Evolutionary conservation across 1,140 invertebrate species (phyloP), one percentile per base, ranked within the genome.

Genomic region (Centruroides vittatus): DNA sequence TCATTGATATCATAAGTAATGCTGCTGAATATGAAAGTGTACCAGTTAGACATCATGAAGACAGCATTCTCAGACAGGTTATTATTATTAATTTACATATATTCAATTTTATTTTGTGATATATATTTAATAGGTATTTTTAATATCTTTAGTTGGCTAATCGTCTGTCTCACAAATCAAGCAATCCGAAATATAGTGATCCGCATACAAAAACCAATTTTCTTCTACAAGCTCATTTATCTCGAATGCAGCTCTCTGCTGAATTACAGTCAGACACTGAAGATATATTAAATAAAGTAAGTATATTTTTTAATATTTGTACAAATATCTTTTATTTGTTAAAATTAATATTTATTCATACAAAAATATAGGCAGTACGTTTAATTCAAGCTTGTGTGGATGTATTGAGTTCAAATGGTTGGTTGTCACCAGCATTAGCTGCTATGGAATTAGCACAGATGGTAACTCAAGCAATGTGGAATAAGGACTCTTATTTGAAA

Each of bases 401-500:
- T 78, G 97, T 99, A 35, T 77, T 99, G 1, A 93, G 90, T 70
- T 96, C 91, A 23, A 98, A 97, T 70, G 95, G 96, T 41, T 99
- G 96, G 96, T 76, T 99, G 12, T 87, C 89, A 0, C 96, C 96
- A 0, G 97, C 95, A 8, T 88, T 99, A 35, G 92, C 95, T 55
- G 94, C 96, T 67, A 99, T 99, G 97, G 96, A 99, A 76, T 76
- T 99, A 61, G 93, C 96, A 0, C 96, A 99, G 75, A 99, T 99
- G 95, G 88, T 96, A 0, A 98, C 96, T 0, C 97, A 99, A 77
- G 95, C 94, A 3, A 97, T 99, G 93, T 99, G 96, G 93, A 91
- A 86, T 60, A 98, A 97, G 74, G 96, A 99, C 73, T 95, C 92
- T 0, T 96, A 97, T 72, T 78, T 99, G 53, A 92, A 96, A 69